Base-by-base conservation (phyloP, 2,113 vertebrate genomes). In the Aviceda subcristata region DNA sequence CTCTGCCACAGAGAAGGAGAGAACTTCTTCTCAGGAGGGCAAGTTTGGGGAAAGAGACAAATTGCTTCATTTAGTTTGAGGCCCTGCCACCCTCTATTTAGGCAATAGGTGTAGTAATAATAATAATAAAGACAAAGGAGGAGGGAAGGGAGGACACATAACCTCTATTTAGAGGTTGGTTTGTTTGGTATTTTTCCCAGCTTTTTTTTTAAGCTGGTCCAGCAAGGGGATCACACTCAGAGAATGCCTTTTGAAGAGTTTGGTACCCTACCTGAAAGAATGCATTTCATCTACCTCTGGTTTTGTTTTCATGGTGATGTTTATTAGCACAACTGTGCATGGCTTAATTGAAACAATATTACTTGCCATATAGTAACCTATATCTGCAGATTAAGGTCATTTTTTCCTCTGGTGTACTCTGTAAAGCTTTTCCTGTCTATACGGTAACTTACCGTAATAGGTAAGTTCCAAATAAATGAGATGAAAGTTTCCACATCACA, bases 21-120 rank as follows among this genome's bases (percentile, higher is more conserved):
- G 60, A 76, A 94, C 90, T 38, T 96, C 59, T 75, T 81, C 94
- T 67, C 92, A 98, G 72, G 95, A 98, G 34, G 99, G 99, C 99
- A 97, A 98, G 98, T 94, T 7, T 63, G 38, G 78, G 53, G 62
- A 66, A 10, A 55, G 67, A 56, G 38, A 77, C 56, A 68, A 32
- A 23, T 91, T 38, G 18, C 22, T 81, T 80, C 5, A 21, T 82
- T 77, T 83, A 82, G 32, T 57, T 43, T 77, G 51, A 73, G 46
- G 29, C 23, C 38, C 38, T 71, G 38, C 29, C 45, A 79, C 57
- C 4, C 32, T 72, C 69, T 89, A 2, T 90, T 92, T 88, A 82
- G 73, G 60, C 68, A 92, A 46, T 29, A 41, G 13, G 15, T 74
- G 34, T 9, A 53, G 30, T 18, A 53, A 53, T 10, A 32, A 32